Conservation (phyloP, 2,797 vertebrate genomes). For the Trichosurus vulpecula region DNA sequence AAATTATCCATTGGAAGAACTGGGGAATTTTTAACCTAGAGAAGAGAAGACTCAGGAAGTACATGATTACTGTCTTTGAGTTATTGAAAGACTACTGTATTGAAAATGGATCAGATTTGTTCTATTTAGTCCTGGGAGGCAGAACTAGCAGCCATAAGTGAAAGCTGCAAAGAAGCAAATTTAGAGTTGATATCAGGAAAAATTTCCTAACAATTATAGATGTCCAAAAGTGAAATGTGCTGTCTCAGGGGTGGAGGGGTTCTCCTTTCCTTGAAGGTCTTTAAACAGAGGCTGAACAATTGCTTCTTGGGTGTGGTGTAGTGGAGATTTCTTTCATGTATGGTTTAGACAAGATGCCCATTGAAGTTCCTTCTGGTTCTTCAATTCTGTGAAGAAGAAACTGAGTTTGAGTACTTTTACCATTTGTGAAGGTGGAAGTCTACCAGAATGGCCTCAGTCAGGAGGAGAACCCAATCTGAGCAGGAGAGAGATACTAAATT, state of each 20-base stretch:
- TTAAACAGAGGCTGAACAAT: neutral
- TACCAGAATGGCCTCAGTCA: neutral
- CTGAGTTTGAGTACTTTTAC: neutral
- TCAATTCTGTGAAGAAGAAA: neutral
- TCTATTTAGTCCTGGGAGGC: neutral
- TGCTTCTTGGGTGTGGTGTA: neutral
- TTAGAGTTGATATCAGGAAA: neutral
- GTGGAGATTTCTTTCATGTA: neutral
- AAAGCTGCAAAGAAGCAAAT: neutral
- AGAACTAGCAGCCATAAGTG: neutral
- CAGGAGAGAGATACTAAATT: too few species aligned
- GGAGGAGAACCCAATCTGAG: neutral
- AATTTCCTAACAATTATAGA: neutral
- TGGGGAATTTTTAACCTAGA: neutral
- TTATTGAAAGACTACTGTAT: neutral
- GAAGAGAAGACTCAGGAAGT: neutral
- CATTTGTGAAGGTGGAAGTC: neutral
- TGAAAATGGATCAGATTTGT: neutral
- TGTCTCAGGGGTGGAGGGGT: neutral
- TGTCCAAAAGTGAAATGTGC: neutral
- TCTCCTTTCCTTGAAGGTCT: too few species aligned
- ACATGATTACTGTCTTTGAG: neutral
- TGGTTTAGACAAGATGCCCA: neutral
- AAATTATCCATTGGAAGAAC: neutral
- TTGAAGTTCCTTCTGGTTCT: neutral